Conservation (phyloP, 1,140 invertebrate genomes). For the Nilaparvata lugens region DNA sequence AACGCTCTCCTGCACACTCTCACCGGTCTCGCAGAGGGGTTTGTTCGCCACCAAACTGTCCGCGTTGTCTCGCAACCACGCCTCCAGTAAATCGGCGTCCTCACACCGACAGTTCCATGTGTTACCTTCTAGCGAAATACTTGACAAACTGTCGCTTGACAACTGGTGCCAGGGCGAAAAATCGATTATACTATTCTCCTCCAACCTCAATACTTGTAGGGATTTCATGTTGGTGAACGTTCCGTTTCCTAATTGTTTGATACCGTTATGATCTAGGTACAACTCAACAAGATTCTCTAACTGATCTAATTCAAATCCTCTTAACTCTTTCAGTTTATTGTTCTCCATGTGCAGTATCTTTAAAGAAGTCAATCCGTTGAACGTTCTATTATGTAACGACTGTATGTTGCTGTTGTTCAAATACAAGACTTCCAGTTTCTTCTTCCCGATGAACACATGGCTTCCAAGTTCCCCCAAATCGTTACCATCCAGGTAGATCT, state of each 20-base stretch:
- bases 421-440: conserved; percentile 41
- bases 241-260: conserved; percentile 36
- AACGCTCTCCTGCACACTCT: conserved; percentile 47
- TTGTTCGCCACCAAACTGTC: conserved; percentile 44
- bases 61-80: conserved; percentile 51
- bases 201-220: conserved; percentile 39
- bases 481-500: conserved; percentile 46
- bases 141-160: conserved; percentile 42
- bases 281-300: conserved; percentile 39
- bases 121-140: conserved; percentile 56
- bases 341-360: conserved; percentile 41
- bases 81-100: conserved; percentile 50
- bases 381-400: conserved; percentile 43
- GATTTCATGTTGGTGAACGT: conserved; percentile 40
- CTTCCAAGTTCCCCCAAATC: conserved; percentile 38
- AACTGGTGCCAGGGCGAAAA: conserved; percentile 49
- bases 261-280: conserved; percentile 41
- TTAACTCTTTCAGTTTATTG: conserved; percentile 38
- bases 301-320: conserved; percentile 44
- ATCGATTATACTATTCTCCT: conserved; percentile 40
- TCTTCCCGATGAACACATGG: conserved; percentile 46
- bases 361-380: conserved; percentile 42
- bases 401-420: conserved; percentile 41
- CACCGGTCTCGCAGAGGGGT: conserved; percentile 44
- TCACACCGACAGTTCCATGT: conserved; percentile 64